Evolutionary conservation across 2,888 invertebrate species (phyloP), one percentile per base, ranked within the genome.

Genomic region (Nezara viridula): DNA sequence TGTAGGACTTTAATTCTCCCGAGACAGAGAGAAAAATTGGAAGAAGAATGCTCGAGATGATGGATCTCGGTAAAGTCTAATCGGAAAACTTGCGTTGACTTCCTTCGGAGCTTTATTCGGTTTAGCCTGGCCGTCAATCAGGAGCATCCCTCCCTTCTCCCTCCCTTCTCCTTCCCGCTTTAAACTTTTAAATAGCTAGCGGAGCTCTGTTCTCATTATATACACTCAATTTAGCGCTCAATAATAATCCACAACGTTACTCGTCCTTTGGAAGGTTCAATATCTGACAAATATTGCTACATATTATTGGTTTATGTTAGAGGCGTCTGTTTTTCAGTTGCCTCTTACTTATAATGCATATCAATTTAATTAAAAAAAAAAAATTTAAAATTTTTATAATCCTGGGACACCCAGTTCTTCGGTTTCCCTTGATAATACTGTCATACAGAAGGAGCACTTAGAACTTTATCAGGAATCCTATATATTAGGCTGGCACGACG

Each of bases 11-110:
- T 44, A 81, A 81, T 81, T 81, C 81, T 37, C 81, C 81, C 44
- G 44, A 81, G 81, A 44, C 81, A 81, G 81, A 44, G 44, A n/a
- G 44, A 81, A 81, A 81, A 81, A 81, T 81, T 81, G 81, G 40
- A 81, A 47, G 44, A 47, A 81, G 81, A 81, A 81, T 81, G 81
- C 14, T 44, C 81, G 40, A 81, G 81, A 81, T 81, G 81, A 81
- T 81, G 81, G 81, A 81, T 81, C 81, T 47, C 24, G 81, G 81
- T 12, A 44, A 81, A 81, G 81, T 81, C 81, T 81, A 81, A 81
- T 81, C 81, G 81, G 81, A 81, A 81, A 81, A 81, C 81, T 81
- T 81, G 81, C 9, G 81, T 81, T 44, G 12, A n/a, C 81, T 81
- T 81, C 81, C 81, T 81, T 47, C 19, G n/a, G 24, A 37, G 81